Conservation (phyloP, 1,140 invertebrate species). For the Lordiphosa collinella region DNA sequence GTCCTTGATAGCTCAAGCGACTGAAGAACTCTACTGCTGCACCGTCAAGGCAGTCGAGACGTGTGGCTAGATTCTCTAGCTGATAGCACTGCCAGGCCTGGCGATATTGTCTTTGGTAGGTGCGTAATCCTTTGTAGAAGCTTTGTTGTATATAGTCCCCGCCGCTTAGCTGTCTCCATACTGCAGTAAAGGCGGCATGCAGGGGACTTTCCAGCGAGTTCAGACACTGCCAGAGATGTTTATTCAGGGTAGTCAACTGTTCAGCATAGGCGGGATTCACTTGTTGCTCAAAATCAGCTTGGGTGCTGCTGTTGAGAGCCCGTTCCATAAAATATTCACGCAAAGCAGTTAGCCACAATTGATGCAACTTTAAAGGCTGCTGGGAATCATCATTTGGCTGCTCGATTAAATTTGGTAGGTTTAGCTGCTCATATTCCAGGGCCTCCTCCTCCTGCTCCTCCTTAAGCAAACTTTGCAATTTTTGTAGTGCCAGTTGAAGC, state of each 20-base stretch:
- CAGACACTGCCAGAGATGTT: constrained; percentile 41
- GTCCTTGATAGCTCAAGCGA: constrained; percentile 53
- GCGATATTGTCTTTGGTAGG: constrained; percentile 45
- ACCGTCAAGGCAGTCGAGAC: constrained; percentile 34
- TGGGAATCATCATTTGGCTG: no score
- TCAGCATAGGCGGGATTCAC: constrained; percentile 55
- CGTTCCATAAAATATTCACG: constrained; percentile 50
- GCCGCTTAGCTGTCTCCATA: constrained; percentile 39
- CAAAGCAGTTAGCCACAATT: constrained; percentile 31
- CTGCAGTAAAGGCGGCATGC: constrained; percentile 13
- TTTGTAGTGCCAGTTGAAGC: constrained; percentile 11
- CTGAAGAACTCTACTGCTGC: constrained; percentile 38
- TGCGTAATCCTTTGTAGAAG: constrained; percentile 54
- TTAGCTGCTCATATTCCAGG: neutral
- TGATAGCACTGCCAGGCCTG: constrained; percentile 44
- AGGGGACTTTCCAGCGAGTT: constrained; percentile 19
- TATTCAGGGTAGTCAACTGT: constrained; percentile 44
- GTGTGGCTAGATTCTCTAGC: constrained; percentile 51
- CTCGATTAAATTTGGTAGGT: constrained; percentile 15
- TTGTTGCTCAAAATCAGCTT: constrained; percentile 34
- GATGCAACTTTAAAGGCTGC: constrained; percentile 17
- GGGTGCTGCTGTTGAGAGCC: constrained; percentile 16
- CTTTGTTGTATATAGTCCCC: constrained; percentile 29
- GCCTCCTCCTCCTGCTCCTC: neutral
- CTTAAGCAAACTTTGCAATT: constrained; percentile 22